Conservation (phyloP, 2,797 vertebrate species). For the Poecilia velifera region DNA sequence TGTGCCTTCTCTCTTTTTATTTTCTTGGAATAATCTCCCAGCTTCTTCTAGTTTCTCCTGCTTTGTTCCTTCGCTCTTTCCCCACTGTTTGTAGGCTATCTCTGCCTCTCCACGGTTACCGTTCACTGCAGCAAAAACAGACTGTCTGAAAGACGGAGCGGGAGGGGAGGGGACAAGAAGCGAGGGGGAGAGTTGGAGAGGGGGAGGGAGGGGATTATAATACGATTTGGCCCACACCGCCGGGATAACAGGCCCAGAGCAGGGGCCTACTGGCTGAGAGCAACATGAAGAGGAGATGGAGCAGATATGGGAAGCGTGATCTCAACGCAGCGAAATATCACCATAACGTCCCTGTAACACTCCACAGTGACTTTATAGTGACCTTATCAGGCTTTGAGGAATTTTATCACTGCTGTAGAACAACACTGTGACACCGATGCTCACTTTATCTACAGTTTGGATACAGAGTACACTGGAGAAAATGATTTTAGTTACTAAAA, state of each 20-base stretch:
- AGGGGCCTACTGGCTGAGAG: conserved; percentile 64
- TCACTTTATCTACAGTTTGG: conserved; percentile 27
- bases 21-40: conserved; percentile 48
- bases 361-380: conserved; percentile 32
- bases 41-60: conserved; percentile 62
- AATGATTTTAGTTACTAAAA: neutral
- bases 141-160: conserved; percentile 79
- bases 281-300: conserved; percentile 64
- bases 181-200: conserved; percentile 24
- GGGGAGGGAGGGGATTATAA: conserved; percentile 76
- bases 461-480: conserved; percentile 3
- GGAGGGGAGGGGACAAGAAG: conserved; percentile 58
- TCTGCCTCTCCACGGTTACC: conserved; percentile 75
- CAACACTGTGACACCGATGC: neutral
- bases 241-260: conserved; percentile 81
- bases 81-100: conserved; percentile 37
- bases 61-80: conserved; percentile 47
- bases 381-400: conserved; percentile 48
- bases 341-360: conserved; percentile 27
- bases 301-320: conserved; percentile 65
- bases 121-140: conserved; percentile 88
- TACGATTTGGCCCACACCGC: conserved; percentile 84
- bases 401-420: conserved; percentile 21
- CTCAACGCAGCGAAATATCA: conserved; percentile 35
- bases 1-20: conserved; percentile 61